Evolutionary conservation across 2,888 invertebrate genomes (phyloP).

Genomic region (Drosophila merina): DNA sequence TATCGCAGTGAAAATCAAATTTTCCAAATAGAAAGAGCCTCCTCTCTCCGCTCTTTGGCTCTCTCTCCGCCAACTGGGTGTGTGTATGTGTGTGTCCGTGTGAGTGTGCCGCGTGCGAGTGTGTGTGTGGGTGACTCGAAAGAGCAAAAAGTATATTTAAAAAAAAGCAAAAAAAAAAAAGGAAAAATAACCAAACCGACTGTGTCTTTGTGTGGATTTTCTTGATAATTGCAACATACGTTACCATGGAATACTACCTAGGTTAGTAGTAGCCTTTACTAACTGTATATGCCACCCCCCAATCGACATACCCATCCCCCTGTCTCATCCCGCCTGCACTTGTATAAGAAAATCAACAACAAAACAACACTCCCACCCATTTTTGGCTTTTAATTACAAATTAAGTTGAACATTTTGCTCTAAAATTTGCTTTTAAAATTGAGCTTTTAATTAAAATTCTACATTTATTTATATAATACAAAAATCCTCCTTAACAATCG

Average conservation of each 20-base stretch:
- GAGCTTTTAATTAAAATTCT: too few relatives aligned
- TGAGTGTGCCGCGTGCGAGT: slow-evolving; percentile 39
- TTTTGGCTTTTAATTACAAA: slow-evolving; percentile 4
- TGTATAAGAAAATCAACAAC: slow-evolving; percentile 5
- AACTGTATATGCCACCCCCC: slow-evolving; percentile 50
- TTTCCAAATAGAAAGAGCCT: slow-evolving; percentile 65
- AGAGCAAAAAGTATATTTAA: slow-evolving; percentile 47
- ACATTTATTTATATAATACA: too few relatives aligned
- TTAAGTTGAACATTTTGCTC: background rate
- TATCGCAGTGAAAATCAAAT: slow-evolving; percentile 73
- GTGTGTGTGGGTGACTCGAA: slow-evolving; percentile 49
- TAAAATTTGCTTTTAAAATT: background rate
- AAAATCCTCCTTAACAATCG: too few relatives aligned
- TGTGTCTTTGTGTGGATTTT: slow-evolving; percentile 72
- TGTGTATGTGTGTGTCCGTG: slow-evolving; percentile 46
- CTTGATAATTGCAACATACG: slow-evolving; percentile 76
- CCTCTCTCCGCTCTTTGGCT: slow-evolving; percentile 16
- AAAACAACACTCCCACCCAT: slow-evolving; percentile 49
- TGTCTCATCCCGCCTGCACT: background rate
- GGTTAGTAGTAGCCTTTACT: slow-evolving; percentile 76
- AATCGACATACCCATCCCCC: background rate
- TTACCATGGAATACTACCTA: slow-evolving; percentile 81
- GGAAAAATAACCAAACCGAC: slow-evolving; percentile 58
- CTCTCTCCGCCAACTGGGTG: slow-evolving; percentile 55
- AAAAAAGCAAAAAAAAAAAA: slow-evolving; percentile 53